Conservation (phyloP, 1,140 invertebrate species). For the Ostrea denselamellosa region DNA sequence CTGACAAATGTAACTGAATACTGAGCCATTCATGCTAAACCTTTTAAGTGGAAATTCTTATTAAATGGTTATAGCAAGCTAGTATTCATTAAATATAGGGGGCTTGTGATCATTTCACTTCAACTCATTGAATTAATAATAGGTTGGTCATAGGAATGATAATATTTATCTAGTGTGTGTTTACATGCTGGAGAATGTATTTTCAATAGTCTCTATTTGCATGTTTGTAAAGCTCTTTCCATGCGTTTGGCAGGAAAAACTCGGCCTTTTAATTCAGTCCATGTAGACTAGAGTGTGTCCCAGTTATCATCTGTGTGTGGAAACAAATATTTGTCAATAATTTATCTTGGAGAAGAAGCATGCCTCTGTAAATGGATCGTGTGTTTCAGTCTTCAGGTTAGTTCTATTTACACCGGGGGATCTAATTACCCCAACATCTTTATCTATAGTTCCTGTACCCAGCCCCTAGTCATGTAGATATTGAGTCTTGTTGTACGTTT, state of each 20-base stretch:
- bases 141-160: background rate
- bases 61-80: background rate
- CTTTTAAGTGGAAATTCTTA: background rate
- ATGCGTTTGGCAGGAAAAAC: background rate
- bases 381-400: background rate
- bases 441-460: background rate
- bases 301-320: background rate
- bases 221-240: background rate
- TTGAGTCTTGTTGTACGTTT: too few species aligned
- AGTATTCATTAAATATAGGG: background rate
- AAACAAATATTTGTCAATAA: slow-evolving; percentile 20
- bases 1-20: too few species aligned
- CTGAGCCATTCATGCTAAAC: too few species aligned
- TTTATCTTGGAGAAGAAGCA: background rate
- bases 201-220: slow-evolving; percentile 6
- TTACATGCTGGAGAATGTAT: background rate
- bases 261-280: background rate
- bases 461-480: background rate
- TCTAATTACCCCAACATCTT: background rate
- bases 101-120: background rate
- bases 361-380: background rate
- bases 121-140: background rate
- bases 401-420: background rate
- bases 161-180: slow-evolving; percentile 16
- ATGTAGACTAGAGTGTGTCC: background rate